Evolutionary conservation across 2,797 vertebrate species (phyloP).

Genomic region (Muraenolepis orangiensis): DNA sequence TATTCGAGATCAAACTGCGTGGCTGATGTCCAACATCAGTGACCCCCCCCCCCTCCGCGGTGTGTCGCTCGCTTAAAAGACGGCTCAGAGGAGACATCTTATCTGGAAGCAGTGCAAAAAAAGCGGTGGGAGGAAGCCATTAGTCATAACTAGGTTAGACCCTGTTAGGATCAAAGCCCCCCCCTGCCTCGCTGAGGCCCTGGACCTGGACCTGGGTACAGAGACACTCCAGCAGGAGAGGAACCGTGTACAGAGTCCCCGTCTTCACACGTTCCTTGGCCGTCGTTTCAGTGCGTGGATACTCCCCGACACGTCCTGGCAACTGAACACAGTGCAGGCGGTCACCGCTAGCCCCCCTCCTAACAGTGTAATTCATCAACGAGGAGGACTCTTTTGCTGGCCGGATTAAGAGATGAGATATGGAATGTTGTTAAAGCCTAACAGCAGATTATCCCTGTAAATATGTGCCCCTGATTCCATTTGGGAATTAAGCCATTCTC

Average conservation of each 20-base stretch:
- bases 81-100: background rate
- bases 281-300: background rate
- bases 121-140: background rate
- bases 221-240: background rate
- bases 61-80: no score
- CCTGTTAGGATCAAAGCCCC: background rate
- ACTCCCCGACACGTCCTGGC: background rate
- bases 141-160: background rate
- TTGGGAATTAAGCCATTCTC: constrained; percentile 33
- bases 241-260: background rate
- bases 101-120: background rate
- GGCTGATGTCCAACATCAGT: no score
- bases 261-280: background rate
- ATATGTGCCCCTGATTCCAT: constrained; percentile 53
- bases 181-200: background rate
- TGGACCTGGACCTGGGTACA: constrained; percentile 2
- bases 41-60: no score
- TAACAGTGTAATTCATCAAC: constrained; percentile 22
- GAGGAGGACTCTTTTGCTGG: constrained; percentile 31
- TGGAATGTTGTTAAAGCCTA: constrained; percentile 54
- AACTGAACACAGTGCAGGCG: constrained; percentile 19
- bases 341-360: constrained; percentile 24
- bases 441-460: constrained; percentile 58
- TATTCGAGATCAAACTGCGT: background rate
- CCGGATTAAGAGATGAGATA: constrained; percentile 48